These are phyloP conservation scores for Heteronetta atricapilla DNA, from an alignment of 2,113 vertebrate species.

Conservation along the genomic window DNA sequence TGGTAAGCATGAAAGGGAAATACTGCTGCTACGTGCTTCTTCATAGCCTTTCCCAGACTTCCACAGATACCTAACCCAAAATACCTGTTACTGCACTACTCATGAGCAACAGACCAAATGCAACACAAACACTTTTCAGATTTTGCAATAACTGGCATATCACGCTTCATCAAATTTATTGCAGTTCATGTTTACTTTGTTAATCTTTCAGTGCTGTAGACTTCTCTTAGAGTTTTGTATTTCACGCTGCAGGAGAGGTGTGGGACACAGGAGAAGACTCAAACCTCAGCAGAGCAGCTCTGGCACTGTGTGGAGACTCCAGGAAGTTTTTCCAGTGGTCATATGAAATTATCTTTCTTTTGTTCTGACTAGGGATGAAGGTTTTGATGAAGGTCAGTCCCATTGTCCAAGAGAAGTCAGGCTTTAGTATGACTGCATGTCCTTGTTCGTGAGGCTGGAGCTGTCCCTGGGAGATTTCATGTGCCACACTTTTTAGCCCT, in stretches of 20 bases:
- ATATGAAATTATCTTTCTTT: background rate
- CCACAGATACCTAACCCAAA: background rate
- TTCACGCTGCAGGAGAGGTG: background rate
- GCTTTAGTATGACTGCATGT: background rate
- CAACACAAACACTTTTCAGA: too few species aligned
- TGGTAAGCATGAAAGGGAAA: background rate
- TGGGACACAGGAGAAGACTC: background rate
- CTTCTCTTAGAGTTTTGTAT: background rate
- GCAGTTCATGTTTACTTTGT: too few species aligned
- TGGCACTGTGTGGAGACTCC: too few species aligned
- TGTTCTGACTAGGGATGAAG: background rate
- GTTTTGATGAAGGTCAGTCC: background rate
- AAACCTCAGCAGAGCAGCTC: background rate
- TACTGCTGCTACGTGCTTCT: background rate
- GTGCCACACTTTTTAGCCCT: background rate
- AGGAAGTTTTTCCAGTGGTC: background rate
- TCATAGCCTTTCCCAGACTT: background rate
- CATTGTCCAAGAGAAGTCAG: background rate
- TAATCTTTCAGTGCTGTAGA: too few species aligned
- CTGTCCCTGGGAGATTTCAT: background rate
- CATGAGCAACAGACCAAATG: too few species aligned
- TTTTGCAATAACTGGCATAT: too few species aligned
- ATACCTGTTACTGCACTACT: too few species aligned
- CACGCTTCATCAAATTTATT: too few species aligned
- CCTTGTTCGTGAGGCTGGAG: background rate